Percentiles rank a stretch among this genome's conserved stretches.
phyloP scores from a whole-genome alignment of 1,140 invertebrate genomes.

The Drosophila quadrilineata region DNA sequence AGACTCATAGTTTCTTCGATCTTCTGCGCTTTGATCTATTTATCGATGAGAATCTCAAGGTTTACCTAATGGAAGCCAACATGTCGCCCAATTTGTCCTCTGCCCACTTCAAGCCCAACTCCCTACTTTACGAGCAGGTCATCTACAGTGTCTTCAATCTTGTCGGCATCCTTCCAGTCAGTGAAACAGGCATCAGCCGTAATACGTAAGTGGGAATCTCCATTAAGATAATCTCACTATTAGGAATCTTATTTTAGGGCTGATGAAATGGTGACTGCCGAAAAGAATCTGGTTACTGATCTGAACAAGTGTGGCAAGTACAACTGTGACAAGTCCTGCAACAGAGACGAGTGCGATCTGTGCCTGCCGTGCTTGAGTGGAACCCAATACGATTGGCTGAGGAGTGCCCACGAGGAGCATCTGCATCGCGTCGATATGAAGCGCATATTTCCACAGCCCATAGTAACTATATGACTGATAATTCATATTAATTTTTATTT shows the following conservation, averaged over 20 bases:
- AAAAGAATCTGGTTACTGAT: constrained; percentile 91
- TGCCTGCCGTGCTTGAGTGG: constrained; percentile 90
- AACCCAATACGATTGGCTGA: constrained; percentile 83
- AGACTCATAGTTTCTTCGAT: constrained; percentile 93
- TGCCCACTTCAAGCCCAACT: constrained; percentile 94
- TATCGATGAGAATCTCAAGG: constrained; percentile 92
- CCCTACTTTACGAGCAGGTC: constrained; percentile 95
- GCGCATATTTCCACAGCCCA: constrained; percentile 89
- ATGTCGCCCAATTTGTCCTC: constrained; percentile 99
- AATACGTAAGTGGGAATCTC: constrained; percentile 28
- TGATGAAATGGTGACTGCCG: constrained; percentile 87
- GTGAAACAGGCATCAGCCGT: constrained; percentile 20
- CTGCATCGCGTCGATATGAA: constrained; percentile 89
- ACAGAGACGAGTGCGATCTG: constrained; percentile 86
- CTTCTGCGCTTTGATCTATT: constrained; percentile 96
- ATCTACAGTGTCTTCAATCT: constrained; percentile 92
- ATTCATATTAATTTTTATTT: background rate
- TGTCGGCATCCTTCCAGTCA: constrained; percentile 85
- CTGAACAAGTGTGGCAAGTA: constrained; percentile 86
- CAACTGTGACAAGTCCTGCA: constrained; percentile 85
- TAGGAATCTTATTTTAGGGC: constrained; percentile 45
- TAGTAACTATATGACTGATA: constrained; percentile 85
- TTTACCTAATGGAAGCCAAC: constrained; percentile 97
- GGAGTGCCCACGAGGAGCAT: constrained; percentile 90
- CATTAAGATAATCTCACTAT: background rate